phyloP scores from a whole-genome alignment of 2,113 vertebrate genomes.

The Boleophthalmus pectinirostris region DNA sequence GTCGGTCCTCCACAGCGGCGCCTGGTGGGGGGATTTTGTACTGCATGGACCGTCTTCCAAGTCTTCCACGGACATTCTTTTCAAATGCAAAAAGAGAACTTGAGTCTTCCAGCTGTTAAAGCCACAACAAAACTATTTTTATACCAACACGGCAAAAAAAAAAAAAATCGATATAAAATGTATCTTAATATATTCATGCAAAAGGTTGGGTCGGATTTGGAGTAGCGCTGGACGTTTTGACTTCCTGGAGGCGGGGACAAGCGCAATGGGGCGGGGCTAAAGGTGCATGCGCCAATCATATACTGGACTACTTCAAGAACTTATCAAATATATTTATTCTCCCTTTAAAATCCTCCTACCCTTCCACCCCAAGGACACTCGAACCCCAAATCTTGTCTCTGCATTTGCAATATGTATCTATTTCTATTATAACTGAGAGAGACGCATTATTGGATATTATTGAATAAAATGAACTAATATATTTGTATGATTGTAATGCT shows the following conservation, averaged over 20 bases:
- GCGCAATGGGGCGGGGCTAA: slow-evolving; percentile 51
- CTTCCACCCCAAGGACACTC: slow-evolving; percentile 36
- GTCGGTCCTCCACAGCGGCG: slow-evolving; percentile 33
- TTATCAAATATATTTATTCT: slow-evolving; percentile 73
- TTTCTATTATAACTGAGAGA: slow-evolving; percentile 80
- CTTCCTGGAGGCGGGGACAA: slow-evolving; percentile 32
- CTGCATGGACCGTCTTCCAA: slow-evolving; percentile 68
- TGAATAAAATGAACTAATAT: slow-evolving; percentile 86
- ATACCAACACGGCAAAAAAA: slow-evolving; percentile 53
- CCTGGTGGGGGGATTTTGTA: slow-evolving; percentile 34
- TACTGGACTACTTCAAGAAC: slow-evolving; percentile 74
- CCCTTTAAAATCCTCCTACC: slow-evolving; percentile 37
- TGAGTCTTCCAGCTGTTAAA: slow-evolving; percentile 69
- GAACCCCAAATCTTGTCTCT: slow-evolving; percentile 66
- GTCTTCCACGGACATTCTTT: slow-evolving; percentile 71
- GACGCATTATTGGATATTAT: slow-evolving; percentile 81
- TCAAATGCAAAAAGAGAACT: slow-evolving; percentile 72
- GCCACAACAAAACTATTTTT: slow-evolving; percentile 80
- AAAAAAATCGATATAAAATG: slow-evolving; percentile 56
- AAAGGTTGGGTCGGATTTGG: slow-evolving; percentile 27
- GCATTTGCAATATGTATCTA: slow-evolving; percentile 82
- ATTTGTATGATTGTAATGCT: slow-evolving; percentile 84
- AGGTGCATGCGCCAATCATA: slow-evolving; percentile 81
- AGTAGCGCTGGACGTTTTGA: slow-evolving; percentile 16
- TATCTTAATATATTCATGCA: slow-evolving; percentile 67